Evolutionary conservation across 2,113 vertebrate genomes (phyloP), one percentile per base, ranked within the genome.

Genomic region (Vulpes vulpes): DNA sequence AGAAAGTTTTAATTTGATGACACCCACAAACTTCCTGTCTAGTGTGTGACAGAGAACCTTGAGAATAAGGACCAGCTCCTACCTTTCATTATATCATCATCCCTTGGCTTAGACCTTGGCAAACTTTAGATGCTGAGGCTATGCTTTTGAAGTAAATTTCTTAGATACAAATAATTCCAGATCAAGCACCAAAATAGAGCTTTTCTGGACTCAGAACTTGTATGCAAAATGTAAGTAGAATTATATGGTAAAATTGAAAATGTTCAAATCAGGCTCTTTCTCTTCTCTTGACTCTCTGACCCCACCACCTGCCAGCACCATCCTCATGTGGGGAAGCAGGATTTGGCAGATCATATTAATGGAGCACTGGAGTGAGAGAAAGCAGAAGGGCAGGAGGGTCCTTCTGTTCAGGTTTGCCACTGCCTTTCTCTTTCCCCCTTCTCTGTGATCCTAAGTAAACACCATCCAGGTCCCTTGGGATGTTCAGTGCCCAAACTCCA

Each of bases 221-320:
- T 11, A 90, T 78, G 51, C 9, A 81, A 92, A 93, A 91, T 81
- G 0, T n/a, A 83, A 92, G 27, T 87, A 76, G 89, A 90, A 95
- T 59, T 67, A 65, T 67, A 16, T 67, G 32, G n/a, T 86, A 7
- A 38, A 62, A 84, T 32, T 67, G 8, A 49, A 96, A 95, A 89
- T 76, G 12, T 20, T 12, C 16, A 85, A 57, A 59, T 69, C 15
- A 78, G 25, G 35, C 19, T 64, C 2, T 51, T 67, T 95, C 51
- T 91, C 78, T 78, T 86, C 62, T 79, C 30, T 84, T 71, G 90
- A 27, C 27, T 92, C 43, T 94, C 43, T 89, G 74, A 98, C 95
- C 79, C 17, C 25, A 64, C 80, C 74, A 94, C 20, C 85, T 89
- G 89, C 23, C 43, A 89, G 22, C 62, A 83, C 8, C 7, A 73